These are phyloP conservation scores for Erythrocercus mccallii DNA, from an alignment of 2,113 vertebrate genomes.

Conservation along the genomic window DNA sequence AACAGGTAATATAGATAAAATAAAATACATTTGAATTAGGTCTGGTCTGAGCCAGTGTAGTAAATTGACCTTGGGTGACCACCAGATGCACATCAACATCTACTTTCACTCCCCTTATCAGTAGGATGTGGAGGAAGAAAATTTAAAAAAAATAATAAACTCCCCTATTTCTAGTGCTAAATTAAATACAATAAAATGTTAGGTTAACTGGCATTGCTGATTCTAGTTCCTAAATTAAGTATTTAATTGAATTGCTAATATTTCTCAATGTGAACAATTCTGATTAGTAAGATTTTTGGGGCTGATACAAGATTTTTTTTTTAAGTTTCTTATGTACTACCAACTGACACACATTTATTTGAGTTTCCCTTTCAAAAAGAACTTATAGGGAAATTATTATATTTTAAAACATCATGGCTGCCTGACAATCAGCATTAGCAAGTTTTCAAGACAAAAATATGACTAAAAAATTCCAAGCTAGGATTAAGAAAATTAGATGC, in stretches of 20 bases:
- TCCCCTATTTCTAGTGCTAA: neutral
- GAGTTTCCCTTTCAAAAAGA: neutral
- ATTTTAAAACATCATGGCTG: neutral
- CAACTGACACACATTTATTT: neutral
- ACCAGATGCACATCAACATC: neutral
- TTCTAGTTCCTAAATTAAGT: neutral
- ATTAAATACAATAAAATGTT: neutral
- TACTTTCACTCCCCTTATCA: neutral
- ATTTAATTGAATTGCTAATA: neutral
- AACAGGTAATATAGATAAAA: neutral
- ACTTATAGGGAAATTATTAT: neutral
- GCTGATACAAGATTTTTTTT: neutral
- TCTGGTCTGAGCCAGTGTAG: neutral
- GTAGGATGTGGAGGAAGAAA: neutral
- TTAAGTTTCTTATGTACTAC: neutral
- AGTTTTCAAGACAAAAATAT: neutral
- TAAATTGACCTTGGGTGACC: neutral
- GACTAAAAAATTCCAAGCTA: neutral
- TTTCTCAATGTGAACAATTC: neutral
- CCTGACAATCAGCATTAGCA: neutral
- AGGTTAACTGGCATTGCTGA: neutral
- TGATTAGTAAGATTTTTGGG: neutral
- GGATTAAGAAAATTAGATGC: neutral
- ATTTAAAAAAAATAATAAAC: neutral
- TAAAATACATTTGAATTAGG: neutral